Conservation (phyloP, 2,113 vertebrate species). For the Cochlearius cochlearius region DNA sequence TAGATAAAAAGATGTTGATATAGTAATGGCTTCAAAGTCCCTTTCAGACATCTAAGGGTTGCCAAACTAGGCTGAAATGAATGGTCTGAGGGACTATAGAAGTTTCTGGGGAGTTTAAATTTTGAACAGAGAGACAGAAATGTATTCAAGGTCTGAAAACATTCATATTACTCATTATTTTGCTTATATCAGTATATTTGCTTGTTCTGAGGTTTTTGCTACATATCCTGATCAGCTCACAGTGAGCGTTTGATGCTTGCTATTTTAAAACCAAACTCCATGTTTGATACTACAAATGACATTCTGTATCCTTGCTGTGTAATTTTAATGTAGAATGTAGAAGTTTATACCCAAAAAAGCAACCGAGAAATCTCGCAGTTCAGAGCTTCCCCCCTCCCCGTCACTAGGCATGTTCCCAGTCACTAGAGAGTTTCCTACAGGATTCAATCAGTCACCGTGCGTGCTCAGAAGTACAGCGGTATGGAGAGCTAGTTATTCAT, state of each 20-base stretch:
- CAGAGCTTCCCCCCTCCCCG: neutral
- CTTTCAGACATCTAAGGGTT: neutral
- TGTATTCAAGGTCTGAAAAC: neutral
- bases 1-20: neutral
- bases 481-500: neutral
- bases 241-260: neutral
- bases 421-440: neutral
- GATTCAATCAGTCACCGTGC: neutral
- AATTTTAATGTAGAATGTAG: neutral
- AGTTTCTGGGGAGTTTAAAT: neutral
- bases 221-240: neutral
- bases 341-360: neutral
- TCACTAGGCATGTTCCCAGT: neutral
- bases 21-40: neutral
- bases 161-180: neutral
- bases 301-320: neutral
- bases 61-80: neutral
- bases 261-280: neutral
- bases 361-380: neutral
- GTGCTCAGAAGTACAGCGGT: rapidly evolving
- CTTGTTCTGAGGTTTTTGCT: neutral
- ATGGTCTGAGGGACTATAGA: neutral
- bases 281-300: neutral
- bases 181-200: neutral
- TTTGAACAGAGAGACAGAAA: neutral